Conservation (phyloP, 2,797 vertebrate genomes). For the Pipistrellus pipistrellus region DNA sequence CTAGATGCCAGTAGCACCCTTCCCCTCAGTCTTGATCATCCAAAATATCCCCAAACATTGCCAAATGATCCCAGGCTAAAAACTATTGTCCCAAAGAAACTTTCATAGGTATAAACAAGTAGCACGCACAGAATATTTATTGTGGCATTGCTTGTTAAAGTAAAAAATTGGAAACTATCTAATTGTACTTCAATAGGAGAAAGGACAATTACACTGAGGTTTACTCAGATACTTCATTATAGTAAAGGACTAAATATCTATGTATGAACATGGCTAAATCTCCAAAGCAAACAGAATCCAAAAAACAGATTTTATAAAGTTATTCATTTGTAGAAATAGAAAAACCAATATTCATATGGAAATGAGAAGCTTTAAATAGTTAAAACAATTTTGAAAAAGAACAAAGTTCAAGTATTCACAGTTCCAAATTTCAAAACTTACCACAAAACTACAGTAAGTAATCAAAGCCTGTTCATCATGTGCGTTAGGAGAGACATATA, state of each 20-base stretch:
- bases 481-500: background rate
- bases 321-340: background rate
- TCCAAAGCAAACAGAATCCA: background rate
- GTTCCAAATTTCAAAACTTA: background rate
- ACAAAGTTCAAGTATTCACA: conserved; percentile 1
- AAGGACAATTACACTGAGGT: background rate
- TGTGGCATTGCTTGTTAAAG: background rate
- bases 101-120: background rate
- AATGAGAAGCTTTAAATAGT: background rate
- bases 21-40: background rate
- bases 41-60: conserved; percentile 27
- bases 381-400: background rate
- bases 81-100: background rate
- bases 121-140: background rate
- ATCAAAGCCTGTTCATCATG: no score
- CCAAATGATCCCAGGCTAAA: background rate
- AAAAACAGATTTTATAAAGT: background rate
- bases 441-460: background rate
- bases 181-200: background rate
- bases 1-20: background rate
- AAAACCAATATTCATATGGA: background rate
- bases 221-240: background rate
- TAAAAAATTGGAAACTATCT: background rate
- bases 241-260: background rate
- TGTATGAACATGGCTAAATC: background rate